Conservation (phyloP, 2,797 vertebrate genomes). For the Moxostoma hubbsi region DNA sequence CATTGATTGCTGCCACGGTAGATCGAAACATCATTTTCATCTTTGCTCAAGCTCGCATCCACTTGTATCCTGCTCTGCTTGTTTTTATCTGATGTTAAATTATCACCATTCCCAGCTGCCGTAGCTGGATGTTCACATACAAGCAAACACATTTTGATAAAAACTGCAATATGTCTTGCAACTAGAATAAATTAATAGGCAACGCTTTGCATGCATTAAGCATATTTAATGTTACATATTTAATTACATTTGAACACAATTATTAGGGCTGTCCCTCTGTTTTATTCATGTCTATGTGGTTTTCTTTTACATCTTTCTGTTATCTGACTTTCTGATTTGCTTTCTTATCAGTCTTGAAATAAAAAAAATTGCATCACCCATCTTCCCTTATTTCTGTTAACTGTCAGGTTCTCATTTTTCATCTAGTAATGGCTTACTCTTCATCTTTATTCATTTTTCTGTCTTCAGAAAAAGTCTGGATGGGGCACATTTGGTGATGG, state of each 20-base stretch:
- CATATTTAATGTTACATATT: too few species aligned
- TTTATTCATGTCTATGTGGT: neutral
- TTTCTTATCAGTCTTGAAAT: conserved; percentile 29
- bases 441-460: conserved; percentile 5
- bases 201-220: too few species aligned
- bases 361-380: neutral
- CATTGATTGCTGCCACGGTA: conserved; percentile 37
- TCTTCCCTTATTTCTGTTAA: conserved; percentile 12
- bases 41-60: conserved; percentile 11
- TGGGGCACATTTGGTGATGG: neutral
- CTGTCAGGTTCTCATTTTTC: conserved; percentile 3
- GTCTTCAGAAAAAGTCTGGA: neutral
- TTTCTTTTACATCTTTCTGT: neutral
- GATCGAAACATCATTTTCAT: conserved; percentile 54
- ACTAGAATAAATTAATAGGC: too few species aligned
- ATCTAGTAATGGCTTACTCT: conserved; percentile 26
- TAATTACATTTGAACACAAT: neutral
- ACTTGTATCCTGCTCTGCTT: conserved; percentile 6
- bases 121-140: neutral
- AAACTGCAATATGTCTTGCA: too few species aligned
- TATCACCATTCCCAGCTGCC: neutral
- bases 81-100: conserved; percentile 39
- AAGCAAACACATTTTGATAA: neutral
- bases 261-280: too few species aligned
- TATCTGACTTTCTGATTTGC: conserved; percentile 20